Evolutionary conservation across 2,888 invertebrate species (phyloP), one percentile per base, ranked within the genome.

Genomic region (Aquatica leii): DNA sequence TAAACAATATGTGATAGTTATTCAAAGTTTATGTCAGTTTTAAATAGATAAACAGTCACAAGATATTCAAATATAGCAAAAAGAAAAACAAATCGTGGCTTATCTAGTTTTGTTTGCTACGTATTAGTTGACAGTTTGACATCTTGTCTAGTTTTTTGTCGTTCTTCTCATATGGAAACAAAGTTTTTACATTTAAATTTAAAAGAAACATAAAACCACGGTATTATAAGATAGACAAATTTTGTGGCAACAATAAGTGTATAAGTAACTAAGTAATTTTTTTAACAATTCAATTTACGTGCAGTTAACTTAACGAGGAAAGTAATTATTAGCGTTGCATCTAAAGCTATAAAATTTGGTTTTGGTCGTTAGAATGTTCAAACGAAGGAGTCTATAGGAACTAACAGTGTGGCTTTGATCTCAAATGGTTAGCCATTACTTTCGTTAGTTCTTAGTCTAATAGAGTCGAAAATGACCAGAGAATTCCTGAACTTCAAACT

Each of bases 381-480:
- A 41, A 41, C 17, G 41, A 41, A 41, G 41, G 14, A 18, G 17
- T 46, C 46, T 18, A 46, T 46, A 18, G 46, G 11, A 37, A 20
- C 40, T 50, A 58, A 58, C 17, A 53, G 53, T 59, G 59, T 17
- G 37, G 59, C 59, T 64, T 64, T 64, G 64, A 64, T 64, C 56
- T 64, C 34, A 64, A 64, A 56, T 52, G 54, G 59, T 24, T 46
- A 60, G 61, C 69, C 68, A 62, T 68, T 67, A 66, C 68, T 69
- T 70, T 69, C 66, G 69, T 66, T n/a, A 68, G 70, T 64, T 69
- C 65, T 69, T 66, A 55, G 62, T 64, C 68, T 69, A 67, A 69
- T 66, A 66, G 67, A 62, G 65, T 61, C 64, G 55, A 69, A 57
- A 66, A 63, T 69, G 71, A 67, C 69, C 69, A 68, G 66, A 69